A percentile compares a stretch with the other conserved stretches of the same genome.
phyloP scores from a whole-genome alignment of 1,140 invertebrate genomes.

The Zaprionus davidi region DNA sequence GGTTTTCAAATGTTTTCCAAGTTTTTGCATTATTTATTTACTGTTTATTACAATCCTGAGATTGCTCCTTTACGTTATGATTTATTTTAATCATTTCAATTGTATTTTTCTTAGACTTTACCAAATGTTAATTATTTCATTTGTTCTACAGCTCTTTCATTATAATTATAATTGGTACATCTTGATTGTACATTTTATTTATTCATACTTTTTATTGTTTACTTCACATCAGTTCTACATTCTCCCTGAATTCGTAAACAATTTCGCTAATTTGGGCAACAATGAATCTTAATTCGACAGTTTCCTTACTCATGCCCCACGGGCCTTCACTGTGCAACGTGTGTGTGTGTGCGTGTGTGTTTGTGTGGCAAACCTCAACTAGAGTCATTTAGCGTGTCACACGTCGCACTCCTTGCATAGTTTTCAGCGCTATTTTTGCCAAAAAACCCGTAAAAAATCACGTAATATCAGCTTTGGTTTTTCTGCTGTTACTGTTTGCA shows the following conservation, averaged over 20 bases:
- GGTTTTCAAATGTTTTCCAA: neutral
- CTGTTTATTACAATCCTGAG: neutral
- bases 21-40: neutral
- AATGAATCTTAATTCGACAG: neutral
- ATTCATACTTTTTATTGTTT: neutral
- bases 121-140: neutral
- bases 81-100: neutral
- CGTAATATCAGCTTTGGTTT: neutral
- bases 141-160: neutral
- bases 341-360: neutral
- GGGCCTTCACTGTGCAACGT: neutral
- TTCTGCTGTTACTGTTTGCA: neutral
- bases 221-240: neutral
- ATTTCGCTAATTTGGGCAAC: neutral
- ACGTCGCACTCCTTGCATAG: constrained; percentile 1
- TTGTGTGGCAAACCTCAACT: neutral
- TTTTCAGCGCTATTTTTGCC: neutral
- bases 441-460: constrained; percentile 5
- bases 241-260: neutral
- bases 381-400: neutral
- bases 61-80: neutral
- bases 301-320: neutral
- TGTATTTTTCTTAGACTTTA: neutral
- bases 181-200: neutral
- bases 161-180: neutral